Evolutionary conservation across 2,113 vertebrate species (phyloP).

Genomic region (Tetrao urogallus): DNA sequence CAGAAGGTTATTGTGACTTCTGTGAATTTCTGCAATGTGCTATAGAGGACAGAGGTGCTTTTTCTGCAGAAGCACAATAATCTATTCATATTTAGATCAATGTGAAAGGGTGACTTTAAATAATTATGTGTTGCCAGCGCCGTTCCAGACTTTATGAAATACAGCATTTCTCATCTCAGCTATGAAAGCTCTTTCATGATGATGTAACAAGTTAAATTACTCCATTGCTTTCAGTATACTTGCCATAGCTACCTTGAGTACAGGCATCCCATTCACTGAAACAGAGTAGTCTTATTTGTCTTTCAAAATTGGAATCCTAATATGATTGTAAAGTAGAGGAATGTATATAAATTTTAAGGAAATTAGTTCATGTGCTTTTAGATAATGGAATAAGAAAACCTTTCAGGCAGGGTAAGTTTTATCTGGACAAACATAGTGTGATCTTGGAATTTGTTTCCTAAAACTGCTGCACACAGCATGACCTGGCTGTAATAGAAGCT

Average conservation of each 20-base stretch:
- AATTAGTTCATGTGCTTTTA: background rate
- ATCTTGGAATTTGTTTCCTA: background rate
- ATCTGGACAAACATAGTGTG: background rate
- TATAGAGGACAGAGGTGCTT: background rate
- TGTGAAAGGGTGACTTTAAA: background rate
- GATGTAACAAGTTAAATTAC: background rate
- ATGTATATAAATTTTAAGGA: background rate
- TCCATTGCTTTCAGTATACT: background rate
- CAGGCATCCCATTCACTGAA: background rate
- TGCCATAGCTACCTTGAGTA: background rate
- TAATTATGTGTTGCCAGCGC: constrained; percentile 6
- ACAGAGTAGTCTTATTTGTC: background rate
- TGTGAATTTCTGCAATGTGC: background rate
- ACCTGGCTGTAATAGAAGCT: background rate
- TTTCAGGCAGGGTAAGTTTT: background rate
- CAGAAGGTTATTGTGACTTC: background rate
- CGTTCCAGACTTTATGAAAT: background rate
- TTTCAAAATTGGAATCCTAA: background rate
- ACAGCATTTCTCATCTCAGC: background rate
- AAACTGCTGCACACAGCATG: background rate
- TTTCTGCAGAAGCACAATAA: background rate
- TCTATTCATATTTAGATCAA: constrained; percentile 10
- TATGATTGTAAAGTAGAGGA: background rate
- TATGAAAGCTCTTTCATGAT: background rate
- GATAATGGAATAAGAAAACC: background rate